phyloP scores from a whole-genome alignment of 2,113 vertebrate genomes.

The Opisthocomus hoazin region DNA sequence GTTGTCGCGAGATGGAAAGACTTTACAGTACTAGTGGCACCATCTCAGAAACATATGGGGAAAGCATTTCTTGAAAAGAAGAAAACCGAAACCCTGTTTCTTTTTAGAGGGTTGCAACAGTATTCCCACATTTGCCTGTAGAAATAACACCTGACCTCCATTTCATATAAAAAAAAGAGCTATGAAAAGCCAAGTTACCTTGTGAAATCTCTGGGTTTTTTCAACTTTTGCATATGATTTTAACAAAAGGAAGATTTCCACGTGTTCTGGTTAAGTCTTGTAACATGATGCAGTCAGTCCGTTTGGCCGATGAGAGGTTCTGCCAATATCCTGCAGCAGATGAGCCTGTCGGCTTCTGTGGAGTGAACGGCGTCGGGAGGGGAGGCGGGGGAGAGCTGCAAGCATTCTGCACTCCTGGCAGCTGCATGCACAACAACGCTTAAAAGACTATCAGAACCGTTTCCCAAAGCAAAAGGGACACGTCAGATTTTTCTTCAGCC shows the following conservation, averaged over 20 bases:
- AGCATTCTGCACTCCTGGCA: not conserved
- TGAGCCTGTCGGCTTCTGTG: not conserved
- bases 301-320: not conserved
- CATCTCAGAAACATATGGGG: not conserved
- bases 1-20: not conserved
- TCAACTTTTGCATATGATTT: not conserved
- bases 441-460: not conserved
- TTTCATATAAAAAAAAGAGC: not conserved
- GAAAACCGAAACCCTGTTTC: not conserved
- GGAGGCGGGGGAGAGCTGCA: not conserved
- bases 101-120: not conserved
- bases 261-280: not conserved
- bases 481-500: not conserved
- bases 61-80: not conserved
- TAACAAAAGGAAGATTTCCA: not conserved
- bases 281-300: not conserved
- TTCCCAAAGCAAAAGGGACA: not conserved
- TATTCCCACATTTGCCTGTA: not conserved
- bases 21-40: not conserved
- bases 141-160: not conserved
- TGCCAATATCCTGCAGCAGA: not conserved
- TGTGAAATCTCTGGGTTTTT: not conserved
- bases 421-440: not conserved
- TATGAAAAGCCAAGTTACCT: not conserved
- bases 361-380: not conserved